A percentile compares a stretch with the other conserved stretches of the same genome.
phyloP scores from a whole-genome alignment of 2,888 invertebrate species.

The Leucophenga maculata region DNA sequence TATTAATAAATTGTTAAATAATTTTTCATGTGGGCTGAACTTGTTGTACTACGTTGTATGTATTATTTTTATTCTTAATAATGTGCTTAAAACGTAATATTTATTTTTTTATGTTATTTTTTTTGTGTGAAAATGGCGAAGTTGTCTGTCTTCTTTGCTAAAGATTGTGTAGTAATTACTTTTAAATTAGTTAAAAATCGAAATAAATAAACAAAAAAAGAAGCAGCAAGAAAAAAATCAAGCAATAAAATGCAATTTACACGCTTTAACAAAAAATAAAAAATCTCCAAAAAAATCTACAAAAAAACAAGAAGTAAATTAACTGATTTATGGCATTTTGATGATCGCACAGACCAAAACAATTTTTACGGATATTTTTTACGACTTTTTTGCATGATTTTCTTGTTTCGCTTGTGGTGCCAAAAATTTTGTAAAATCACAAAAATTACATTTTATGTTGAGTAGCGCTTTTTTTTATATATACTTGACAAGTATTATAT shows the following conservation, averaged over 20 bases:
- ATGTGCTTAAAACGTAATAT: not conserved
- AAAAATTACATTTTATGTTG: constrained; percentile 10
- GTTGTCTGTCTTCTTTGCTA: not conserved
- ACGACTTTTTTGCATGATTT: constrained; percentile 30
- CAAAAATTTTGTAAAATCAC: not conserved
- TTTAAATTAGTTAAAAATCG: constrained; percentile 41
- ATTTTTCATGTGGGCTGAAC: not conserved
- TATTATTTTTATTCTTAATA: constrained; percentile 2
- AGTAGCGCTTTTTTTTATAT: not conserved
- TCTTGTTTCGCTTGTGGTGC: constrained; percentile 28
- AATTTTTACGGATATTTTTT: not conserved
- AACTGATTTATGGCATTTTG: constrained; percentile 63
- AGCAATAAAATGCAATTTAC: constrained; percentile 28
- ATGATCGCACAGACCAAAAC: constrained; percentile 46
- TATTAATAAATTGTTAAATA: not conserved
- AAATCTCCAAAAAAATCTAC: constrained; percentile 24
- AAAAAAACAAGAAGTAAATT: constrained; percentile 50
- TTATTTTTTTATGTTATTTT: not conserved
- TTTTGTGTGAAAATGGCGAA: not conserved
- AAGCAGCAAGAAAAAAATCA: constrained; percentile 25
- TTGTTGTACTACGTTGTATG: not conserved
- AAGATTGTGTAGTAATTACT: not conserved
- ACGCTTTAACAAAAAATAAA: constrained; percentile 9
- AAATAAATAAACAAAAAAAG: constrained; percentile 30
- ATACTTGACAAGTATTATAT: too few species aligned